Evolutionary conservation across 2,797 vertebrate species (phyloP).

Genomic region (Chelon auratus): DNA sequence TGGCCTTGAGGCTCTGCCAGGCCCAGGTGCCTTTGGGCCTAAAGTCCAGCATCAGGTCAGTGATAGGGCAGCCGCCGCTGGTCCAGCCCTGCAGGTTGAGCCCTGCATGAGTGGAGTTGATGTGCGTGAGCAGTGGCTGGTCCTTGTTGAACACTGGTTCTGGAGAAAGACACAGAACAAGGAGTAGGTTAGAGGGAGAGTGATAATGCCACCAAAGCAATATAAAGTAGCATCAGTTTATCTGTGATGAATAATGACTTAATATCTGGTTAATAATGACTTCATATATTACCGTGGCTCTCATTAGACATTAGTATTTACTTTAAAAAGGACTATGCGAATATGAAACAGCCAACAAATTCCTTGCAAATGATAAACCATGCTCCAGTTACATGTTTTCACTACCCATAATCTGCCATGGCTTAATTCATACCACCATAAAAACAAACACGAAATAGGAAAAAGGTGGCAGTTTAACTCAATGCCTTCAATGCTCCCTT

Average conservation of each 20-base stretch:
- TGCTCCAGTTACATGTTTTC: too few species aligned
- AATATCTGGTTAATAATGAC: too few species aligned
- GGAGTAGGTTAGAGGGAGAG: not conserved
- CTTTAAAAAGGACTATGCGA: not conserved
- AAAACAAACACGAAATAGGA: too few species aligned
- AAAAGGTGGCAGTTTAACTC: too few species aligned
- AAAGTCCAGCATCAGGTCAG: constrained; percentile 92
- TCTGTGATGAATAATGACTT: too few species aligned
- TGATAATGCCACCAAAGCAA: not conserved
- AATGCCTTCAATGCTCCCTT: not conserved
- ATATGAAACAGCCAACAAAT: not conserved
- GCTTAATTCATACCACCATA: too few species aligned
- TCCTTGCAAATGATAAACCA: too few species aligned
- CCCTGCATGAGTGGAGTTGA: constrained; percentile 97
- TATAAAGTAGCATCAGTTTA: too few species aligned
- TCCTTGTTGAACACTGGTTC: constrained; percentile 98
- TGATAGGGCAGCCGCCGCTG: constrained; percentile 97
- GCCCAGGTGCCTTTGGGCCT: constrained; percentile 97
- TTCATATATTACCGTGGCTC: not conserved
- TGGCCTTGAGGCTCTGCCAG: constrained; percentile 95
- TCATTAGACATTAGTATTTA: not conserved
- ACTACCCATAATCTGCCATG: too few species aligned
- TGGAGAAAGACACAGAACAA: constrained; percentile 51
- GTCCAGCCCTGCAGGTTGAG: constrained; percentile 98
- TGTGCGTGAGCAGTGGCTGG: constrained; percentile 97